Evolutionary conservation across 2,797 vertebrate genomes (phyloP).

Genomic region (Eurystomus glaucurus): DNA sequence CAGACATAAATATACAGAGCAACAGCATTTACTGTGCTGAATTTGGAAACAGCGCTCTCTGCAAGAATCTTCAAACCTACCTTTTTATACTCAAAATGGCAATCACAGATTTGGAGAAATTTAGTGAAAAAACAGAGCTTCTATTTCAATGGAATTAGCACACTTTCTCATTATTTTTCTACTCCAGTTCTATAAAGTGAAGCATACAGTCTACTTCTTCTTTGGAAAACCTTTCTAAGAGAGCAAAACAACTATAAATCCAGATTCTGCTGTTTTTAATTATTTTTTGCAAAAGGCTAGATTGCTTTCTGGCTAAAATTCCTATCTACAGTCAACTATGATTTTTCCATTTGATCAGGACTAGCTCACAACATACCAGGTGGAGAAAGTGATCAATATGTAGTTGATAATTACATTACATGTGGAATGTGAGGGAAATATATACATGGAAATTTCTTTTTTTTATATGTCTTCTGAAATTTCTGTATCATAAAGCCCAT

Average conservation of each 20-base stretch:
- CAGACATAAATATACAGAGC: not conserved
- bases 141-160: not conserved
- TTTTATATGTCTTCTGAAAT: not conserved
- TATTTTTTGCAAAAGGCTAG: not conserved
- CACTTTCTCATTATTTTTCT: not conserved
- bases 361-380: not conserved
- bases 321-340: not conserved
- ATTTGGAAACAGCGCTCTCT: conserved; percentile 42
- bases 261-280: not conserved
- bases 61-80: not conserved
- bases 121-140: not conserved
- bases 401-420: not conserved
- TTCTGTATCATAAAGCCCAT: not conserved
- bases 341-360: not conserved
- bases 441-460: not conserved
- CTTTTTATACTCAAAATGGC: not conserved
- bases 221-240: not conserved
- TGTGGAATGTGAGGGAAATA: not conserved
- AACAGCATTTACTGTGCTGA: conserved; percentile 39
- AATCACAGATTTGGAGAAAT: not conserved
- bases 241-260: not conserved
- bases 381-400: not conserved
- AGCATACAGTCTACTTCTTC: not conserved
- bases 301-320: not conserved
- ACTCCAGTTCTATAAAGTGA: not conserved